Evolutionary conservation across 2,797 vertebrate genomes (phyloP).

Genomic region (Clarias pachynema): DNA sequence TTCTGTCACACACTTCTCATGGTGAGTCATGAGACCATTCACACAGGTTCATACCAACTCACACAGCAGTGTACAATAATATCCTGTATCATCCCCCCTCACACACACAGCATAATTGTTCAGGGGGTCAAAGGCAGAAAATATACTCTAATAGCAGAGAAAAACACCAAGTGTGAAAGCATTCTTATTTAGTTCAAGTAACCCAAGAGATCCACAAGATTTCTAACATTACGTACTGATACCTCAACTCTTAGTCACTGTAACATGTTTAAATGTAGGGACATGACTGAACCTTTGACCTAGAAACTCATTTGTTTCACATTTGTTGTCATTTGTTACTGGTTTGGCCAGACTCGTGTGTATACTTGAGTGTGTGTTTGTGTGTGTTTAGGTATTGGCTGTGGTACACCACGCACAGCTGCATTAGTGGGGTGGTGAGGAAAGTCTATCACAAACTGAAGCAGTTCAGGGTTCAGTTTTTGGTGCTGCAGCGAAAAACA

Average conservation of each 20-base stretch:
- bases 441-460: slow-evolving; percentile 89
- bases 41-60: background rate
- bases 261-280: background rate
- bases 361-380: background rate
- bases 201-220: background rate
- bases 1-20: slow-evolving; percentile 92
- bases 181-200: background rate
- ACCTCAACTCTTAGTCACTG: background rate
- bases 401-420: slow-evolving; percentile 91
- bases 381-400: slow-evolving; percentile 89
- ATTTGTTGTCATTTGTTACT: background rate
- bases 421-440: slow-evolving; percentile 83
- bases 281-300: background rate
- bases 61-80: background rate
- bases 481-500: slow-evolving; percentile 87
- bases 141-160: too few species aligned
- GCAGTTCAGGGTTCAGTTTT: slow-evolving; percentile 91
- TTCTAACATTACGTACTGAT: background rate
- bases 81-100: background rate
- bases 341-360: background rate
- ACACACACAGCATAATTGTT: background rate
- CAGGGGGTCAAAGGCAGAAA: too few species aligned
- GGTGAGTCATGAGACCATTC: slow-evolving; percentile 74
- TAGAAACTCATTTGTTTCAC: background rate
- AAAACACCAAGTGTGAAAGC: background rate